Base-by-base conservation (phyloP, 2,797 vertebrate genomes). In the Hippopotamyrus pictus region DNA sequence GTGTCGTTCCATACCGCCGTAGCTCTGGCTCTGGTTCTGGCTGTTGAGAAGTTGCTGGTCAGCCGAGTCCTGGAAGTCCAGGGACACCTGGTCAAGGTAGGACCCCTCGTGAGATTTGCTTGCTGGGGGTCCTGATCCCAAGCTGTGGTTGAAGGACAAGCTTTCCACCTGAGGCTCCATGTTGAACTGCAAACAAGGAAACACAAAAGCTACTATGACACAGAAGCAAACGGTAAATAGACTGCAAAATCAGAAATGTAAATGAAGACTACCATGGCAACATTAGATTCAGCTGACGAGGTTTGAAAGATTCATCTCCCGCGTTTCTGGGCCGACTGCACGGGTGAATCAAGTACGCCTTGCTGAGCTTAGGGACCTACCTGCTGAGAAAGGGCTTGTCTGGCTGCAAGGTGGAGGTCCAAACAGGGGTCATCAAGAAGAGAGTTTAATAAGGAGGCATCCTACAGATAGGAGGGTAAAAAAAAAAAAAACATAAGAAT, bases 381-480 rank as follows among this genome's bases (percentile, higher is more conserved):
- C 94, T 95, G 93, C 90, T 92, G 93, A 89, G 93, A 93, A 46
- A 94, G 90, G 90, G 95, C 92, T 90, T 95, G 93, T 91, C 94
- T 95, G 84, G 95, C 92, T 0, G 94, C 92, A 9, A 96, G 92
- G 92, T 95, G 96, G 65, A 96, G 91, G 90, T 93, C 95, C 90
- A 96, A 93, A 91, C 95, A 95, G 8, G 94, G 94, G 90, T 96
- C 96, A 17, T 96, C 96, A 92, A 96, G 94, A 69, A 97, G 94
- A 50, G 95, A 96, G 94, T 94, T 96, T 91, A 95, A 92, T 92
- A 95, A 92, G 88, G 94, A 93, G 17, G 94, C 91, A 44, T 96
- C 96, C 96, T 85, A 22, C 25, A 85, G 48, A 85, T 44, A 25
- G 48, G 85, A 73, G 65, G 11, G 29, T 37, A 1, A 33, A 69